These are phyloP conservation scores for Drosophila putrida DNA, from an alignment of 2,888 invertebrate species.

Conservation along the genomic window DNA sequence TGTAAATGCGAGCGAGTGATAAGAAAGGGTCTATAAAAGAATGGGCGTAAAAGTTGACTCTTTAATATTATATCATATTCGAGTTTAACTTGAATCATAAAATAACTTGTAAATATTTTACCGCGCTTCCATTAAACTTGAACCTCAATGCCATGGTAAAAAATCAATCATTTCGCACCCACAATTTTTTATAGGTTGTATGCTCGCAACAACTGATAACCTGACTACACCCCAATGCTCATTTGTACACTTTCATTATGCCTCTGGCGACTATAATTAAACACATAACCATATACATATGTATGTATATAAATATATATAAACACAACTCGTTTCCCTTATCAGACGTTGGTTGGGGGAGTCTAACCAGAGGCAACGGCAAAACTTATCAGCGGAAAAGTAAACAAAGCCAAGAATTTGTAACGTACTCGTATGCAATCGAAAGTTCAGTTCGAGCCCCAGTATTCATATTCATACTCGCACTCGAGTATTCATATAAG, in stretches of 20 bases:
- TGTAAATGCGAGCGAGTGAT: neutral
- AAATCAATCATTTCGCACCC: slow-evolving; percentile 37
- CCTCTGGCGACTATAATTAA: slow-evolving; percentile 25
- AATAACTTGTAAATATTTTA: slow-evolving; percentile 2
- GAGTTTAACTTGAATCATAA: neutral
- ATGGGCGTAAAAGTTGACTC: neutral
- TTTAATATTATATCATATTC: neutral
- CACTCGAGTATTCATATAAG: slow-evolving; percentile 13
- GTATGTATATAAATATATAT: slow-evolving; percentile 1
- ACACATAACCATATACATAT: slow-evolving; percentile 5
- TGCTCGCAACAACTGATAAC: slow-evolving; percentile 25
- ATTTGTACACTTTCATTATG: slow-evolving; percentile 31
- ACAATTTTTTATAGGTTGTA: slow-evolving; percentile 19
- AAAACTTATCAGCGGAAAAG: slow-evolving; percentile 28
- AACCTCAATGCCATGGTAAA: slow-evolving; percentile 26
- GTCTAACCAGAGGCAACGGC: slow-evolving; percentile 2
- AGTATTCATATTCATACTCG: slow-evolving; percentile 6
- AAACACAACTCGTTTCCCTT: slow-evolving; percentile 16
- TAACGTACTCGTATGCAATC: slow-evolving; percentile 27
- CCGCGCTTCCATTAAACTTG: slow-evolving; percentile 21
- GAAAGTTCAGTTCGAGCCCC: slow-evolving; percentile 33
- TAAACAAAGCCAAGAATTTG: slow-evolving; percentile 39
- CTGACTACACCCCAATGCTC: slow-evolving; percentile 20
- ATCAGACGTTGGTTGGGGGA: slow-evolving; percentile 25
- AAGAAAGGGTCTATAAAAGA: neutral